Evolutionary conservation across 2,113 vertebrate genomes (phyloP), one percentile per base, ranked within the genome.

Genomic region (Ginglymostoma cirratum): DNA sequence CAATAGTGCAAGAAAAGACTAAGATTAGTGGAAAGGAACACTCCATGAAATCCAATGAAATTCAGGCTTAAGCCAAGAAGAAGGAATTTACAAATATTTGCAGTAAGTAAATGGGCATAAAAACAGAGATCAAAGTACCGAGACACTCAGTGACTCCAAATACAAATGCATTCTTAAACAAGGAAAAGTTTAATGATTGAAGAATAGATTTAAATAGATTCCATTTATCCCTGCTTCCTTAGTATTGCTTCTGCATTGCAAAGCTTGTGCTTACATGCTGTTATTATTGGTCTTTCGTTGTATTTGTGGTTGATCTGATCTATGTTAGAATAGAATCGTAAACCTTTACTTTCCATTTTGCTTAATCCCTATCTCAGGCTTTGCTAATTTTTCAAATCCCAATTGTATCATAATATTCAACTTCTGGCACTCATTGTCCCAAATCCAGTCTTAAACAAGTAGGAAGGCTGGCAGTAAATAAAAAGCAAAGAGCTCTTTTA

Each of bases 401-500:
- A 69, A 45, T 45, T 94, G 66, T 70, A 38, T 70, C 92, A 42
- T 70, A 69, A 69, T 94, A 69, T 94, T 70, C 92, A 94, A 94
- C 3, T 69, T 23, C 92, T 94, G n/a, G 70, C 66, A 42, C 24
- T 27, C 30, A 69, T 38, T 69, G 38, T 69, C 65, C 92, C 38
- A 45, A 94, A 94, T 42, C 66, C 92, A 94, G 92, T 69, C 38
- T 67, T 70, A 94, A 94, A 94, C 38, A 45, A 70, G 21, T 94
- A 21, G 66, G 65, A 67, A 67, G 38, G 38, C 92, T 70, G 34
- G 87, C 66, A 27, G 65, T 94, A 67, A 94, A 67, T 94, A 38
- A 42, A 38, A n/a, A 69, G 92, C 90, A 94, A 69, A 69, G 67
- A 69, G 65, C 55, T 69, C 65, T 94, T 38, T 94, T 27, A 94